A percentile compares a stretch with the other conserved stretches of the same genome.
Conservation (phyloP, 2,113 vertebrate species). For the Rhineura floridana region DNA sequence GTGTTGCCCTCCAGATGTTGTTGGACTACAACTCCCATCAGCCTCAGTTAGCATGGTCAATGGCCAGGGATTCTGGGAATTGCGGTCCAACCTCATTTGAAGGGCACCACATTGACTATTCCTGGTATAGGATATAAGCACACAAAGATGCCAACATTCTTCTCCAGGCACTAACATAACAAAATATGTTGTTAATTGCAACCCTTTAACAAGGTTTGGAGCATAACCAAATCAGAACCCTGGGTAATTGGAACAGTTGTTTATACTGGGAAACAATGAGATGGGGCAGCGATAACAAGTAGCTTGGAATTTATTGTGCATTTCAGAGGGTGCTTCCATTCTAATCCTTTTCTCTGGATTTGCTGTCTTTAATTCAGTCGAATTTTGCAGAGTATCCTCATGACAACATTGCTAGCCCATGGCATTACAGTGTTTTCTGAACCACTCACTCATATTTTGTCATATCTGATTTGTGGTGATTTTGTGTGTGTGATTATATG, state of each 20-base stretch:
- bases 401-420: not conserved
- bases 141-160: not conserved
- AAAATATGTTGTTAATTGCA: not conserved
- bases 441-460: too few species aligned
- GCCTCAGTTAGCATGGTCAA: too few species aligned
- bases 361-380: not conserved
- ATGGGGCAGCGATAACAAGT: not conserved
- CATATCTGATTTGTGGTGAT: not conserved
- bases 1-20: too few species aligned
- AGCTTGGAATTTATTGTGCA: not conserved
- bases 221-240: not conserved
- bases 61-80: too few species aligned
- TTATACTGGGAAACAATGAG: not conserved
- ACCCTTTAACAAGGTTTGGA: not conserved
- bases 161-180: not conserved
- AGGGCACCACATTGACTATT: too few species aligned
- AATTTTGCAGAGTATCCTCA: not conserved
- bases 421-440: not conserved
- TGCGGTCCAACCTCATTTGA: too few species aligned
- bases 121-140: not conserved
- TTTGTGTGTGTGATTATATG: not conserved
- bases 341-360: not conserved
- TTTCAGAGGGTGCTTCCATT: not conserved
- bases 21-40: too few species aligned
- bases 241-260: not conserved